Conservation (phyloP, 2,888 invertebrate genomes). For the Lathronympha strigana region DNA sequence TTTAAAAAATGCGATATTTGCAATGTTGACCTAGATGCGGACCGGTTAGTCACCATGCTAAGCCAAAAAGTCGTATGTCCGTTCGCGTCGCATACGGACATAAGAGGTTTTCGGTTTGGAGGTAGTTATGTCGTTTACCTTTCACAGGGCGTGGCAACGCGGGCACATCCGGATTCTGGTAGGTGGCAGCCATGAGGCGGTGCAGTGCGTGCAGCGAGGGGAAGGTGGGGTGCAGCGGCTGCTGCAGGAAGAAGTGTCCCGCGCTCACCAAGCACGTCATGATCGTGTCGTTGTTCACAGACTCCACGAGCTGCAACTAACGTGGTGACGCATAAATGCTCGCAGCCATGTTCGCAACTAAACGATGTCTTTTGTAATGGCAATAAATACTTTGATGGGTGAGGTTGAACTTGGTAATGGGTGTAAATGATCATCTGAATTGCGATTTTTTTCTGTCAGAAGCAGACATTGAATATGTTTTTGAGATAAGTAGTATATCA, state of each 20-base stretch:
- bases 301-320: conserved; percentile 92
- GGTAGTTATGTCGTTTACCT: conserved; percentile 78
- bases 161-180: conserved; percentile 91
- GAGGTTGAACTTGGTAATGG: background rate
- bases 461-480: background rate
- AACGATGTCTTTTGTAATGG: background rate
- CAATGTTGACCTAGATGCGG: conserved; percentile 39
- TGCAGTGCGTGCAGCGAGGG: conserved; percentile 92
- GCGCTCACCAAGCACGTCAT: conserved; percentile 94
- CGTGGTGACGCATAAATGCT: conserved; percentile 54
- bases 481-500: background rate
- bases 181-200: conserved; percentile 92
- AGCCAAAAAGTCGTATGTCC: background rate
- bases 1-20: conserved; percentile 32
- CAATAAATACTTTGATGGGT: too few relatives aligned
- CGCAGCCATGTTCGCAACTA: conserved; percentile 39
- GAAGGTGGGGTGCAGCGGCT: conserved; percentile 97
- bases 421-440: background rate
- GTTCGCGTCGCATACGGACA: background rate
- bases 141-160: conserved; percentile 90
- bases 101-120: background rate
- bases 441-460: background rate
- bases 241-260: conserved; percentile 96
- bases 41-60: conserved; percentile 23
- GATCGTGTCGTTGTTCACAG: conserved; percentile 96